Evolutionary conservation across 2,797 vertebrate genomes (phyloP).

Genomic region (Hipposideros larvatus): DNA sequence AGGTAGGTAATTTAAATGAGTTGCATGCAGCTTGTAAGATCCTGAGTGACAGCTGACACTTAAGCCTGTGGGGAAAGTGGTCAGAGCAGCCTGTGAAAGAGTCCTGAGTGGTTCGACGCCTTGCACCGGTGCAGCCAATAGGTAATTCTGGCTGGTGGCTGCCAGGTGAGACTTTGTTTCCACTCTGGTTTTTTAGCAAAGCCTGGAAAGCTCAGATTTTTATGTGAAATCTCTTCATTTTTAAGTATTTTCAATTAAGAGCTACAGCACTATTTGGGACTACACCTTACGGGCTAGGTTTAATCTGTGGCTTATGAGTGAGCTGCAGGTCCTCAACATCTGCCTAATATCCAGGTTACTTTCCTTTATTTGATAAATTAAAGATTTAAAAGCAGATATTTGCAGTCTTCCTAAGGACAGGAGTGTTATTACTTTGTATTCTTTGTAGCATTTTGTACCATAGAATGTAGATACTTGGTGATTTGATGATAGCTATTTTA

Average conservation of each 20-base stretch:
- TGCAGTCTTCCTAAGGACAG: not conserved
- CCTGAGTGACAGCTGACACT: not conserved
- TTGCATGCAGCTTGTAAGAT: not conserved
- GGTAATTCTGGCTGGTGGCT: not conserved
- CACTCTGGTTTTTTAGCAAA: not conserved
- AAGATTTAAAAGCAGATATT: constrained; percentile 10
- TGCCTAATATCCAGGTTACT: not conserved
- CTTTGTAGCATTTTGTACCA: not conserved
- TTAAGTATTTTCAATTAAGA: not conserved
- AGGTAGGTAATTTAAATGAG: not conserved
- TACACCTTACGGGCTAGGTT: not conserved
- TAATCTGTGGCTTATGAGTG: not conserved
- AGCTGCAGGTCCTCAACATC: not conserved
- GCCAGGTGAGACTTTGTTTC: not conserved
- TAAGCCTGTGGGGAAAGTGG: not conserved
- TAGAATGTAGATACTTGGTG: not conserved
- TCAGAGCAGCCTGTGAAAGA: not conserved
- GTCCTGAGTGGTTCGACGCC: no score
- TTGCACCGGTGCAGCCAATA: not conserved
- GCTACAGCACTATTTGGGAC: not conserved
- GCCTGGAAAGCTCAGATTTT: not conserved
- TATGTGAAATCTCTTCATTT: not conserved
- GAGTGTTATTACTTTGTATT: not conserved
- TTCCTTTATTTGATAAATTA: not conserved
- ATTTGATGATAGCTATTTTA: not conserved